Conservation (phyloP, 2,888 invertebrate species). For the Apoderus coryli region DNA sequence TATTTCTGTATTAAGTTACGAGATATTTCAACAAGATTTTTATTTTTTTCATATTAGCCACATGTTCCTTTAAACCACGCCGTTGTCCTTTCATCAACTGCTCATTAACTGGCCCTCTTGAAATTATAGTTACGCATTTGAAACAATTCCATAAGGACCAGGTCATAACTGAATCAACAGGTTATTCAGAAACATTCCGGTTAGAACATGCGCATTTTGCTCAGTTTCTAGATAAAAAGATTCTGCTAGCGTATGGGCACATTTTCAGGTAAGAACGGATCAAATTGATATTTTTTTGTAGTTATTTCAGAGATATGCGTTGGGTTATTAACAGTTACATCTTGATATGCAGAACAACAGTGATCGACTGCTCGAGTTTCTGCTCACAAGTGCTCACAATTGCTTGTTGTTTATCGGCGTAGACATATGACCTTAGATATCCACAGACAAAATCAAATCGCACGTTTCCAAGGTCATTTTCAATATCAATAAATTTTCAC, state of each 20-base stretch:
- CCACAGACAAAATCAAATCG: too few species aligned
- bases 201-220: constrained; percentile 16
- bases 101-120: constrained; percentile 18
- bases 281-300: too few species aligned
- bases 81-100: constrained; percentile 23
- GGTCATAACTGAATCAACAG: constrained; percentile 14
- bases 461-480: too few species aligned
- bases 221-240: constrained; percentile 19
- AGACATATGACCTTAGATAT: too few species aligned
- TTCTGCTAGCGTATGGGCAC: constrained; percentile 20
- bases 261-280: constrained; percentile 20
- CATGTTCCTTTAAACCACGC: constrained; percentile 22
- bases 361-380: too few species aligned
- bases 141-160: constrained; percentile 18
- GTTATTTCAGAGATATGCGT: too few species aligned
- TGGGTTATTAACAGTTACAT: too few species aligned
- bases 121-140: constrained; percentile 17
- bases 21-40: background rate
- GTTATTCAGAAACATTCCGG: constrained; percentile 18
- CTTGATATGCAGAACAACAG: too few species aligned
- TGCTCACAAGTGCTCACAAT: too few species aligned
- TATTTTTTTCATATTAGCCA: constrained; percentile 11
- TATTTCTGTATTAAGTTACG: constrained; percentile 1
- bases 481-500: too few species aligned
- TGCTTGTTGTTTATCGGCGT: too few species aligned